Evolutionary conservation across 2,888 invertebrate species (phyloP), one percentile per base, ranked within the genome.

Genomic region (Danaus chrysippus): DNA sequence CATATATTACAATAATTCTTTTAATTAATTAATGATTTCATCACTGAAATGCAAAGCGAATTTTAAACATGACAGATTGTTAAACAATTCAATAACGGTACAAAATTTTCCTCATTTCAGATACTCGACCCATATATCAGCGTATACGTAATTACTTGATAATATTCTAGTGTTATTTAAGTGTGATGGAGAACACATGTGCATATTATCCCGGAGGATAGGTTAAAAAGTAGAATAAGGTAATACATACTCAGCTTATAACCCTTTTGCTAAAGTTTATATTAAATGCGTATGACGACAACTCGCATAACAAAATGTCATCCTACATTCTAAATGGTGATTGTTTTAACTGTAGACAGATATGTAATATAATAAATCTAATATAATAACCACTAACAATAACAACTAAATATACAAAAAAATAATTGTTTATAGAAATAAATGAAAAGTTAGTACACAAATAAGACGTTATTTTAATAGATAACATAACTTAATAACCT

Each of bases 31-130:
- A n/a, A n/a, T n/a, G 23, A 34, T 12, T 17, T 19, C 23, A 58
- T 11, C 44, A 54, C 53, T 17, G 55, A 49, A 49, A 58, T 68
- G 71, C 73, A 59, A 54, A 65, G 77, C 76, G 72, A 73, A 67
- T 62, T 56, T 57, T 66, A 58, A 34, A 34, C 23, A 34, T 34
- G 23, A 34, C 23, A 34, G 23, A 64, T 61, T 52, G 54, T 54
- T 59, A 60, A 58, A 56, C 15, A 62, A 34, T 59, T 53, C 58
- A 41, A 61, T 58, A 71, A 68, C 82, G 82, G 83, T 69, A 72
- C 71, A 70, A 71, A 56, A 69, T 78, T 84, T 82, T 74, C 78
- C 70, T 86, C 83, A 77, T 88, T 88, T 83, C 87, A 87, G 87
- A 83, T 84, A 77, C 69, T 71, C 49, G 67, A 75, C 73, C 68